phyloP scores from a whole-genome alignment of 2,797 vertebrate genomes.

The Sebastes hubbsi region DNA sequence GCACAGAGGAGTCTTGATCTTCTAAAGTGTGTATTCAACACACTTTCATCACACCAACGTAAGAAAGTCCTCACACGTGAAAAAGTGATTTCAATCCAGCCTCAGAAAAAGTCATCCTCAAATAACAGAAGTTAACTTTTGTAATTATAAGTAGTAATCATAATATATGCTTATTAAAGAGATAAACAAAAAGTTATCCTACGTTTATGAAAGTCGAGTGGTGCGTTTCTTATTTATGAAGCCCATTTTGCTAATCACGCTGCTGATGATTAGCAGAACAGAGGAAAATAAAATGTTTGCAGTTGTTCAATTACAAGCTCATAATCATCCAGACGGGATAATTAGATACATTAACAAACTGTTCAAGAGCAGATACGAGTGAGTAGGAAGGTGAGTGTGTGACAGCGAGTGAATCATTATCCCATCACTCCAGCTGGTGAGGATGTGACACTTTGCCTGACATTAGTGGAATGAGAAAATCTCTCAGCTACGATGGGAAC shows the following conservation, averaged over 20 bases:
- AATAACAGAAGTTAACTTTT: background rate
- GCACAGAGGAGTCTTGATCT: constrained; percentile 21
- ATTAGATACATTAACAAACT: constrained; percentile 55
- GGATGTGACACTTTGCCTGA: constrained; percentile 65
- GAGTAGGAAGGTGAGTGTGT: constrained; percentile 65
- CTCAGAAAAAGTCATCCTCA: background rate
- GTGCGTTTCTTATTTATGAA: background rate
- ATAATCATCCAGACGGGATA: constrained; percentile 39
- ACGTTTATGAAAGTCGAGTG: background rate
- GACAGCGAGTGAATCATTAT: constrained; percentile 58
- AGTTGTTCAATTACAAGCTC: constrained; percentile 44
- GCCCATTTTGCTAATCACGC: background rate
- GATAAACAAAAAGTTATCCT: background rate
- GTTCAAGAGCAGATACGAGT: constrained; percentile 39
- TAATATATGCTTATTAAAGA: background rate
- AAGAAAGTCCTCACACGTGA: background rate
- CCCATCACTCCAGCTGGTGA: constrained; percentile 68
- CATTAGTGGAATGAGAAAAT: constrained; percentile 44
- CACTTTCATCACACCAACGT: background rate
- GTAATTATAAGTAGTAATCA: background rate
- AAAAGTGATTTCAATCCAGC: background rate
- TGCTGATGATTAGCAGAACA: constrained; percentile 16
- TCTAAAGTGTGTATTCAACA: background rate
- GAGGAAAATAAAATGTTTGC: constrained; percentile 33
- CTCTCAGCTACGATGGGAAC: constrained; percentile 34